Conservation (phyloP, 2,888 invertebrate species). For the Lepeophtheirus nordmannii region DNA sequence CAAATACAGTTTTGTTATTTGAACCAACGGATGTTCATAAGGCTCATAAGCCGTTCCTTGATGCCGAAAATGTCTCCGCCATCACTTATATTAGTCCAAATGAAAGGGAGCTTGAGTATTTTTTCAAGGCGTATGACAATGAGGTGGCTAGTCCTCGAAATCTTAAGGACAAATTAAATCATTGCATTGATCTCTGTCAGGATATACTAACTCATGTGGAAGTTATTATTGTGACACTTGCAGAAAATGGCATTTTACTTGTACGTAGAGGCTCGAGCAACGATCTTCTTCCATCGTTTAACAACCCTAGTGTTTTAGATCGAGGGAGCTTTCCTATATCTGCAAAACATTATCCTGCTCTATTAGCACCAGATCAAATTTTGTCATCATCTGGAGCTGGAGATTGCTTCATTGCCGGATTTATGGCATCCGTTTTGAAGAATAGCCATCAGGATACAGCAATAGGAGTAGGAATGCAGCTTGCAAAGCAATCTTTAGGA, state of each 20-base stretch:
- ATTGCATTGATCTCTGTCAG: conserved; percentile 2
- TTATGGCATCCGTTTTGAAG: conserved; percentile 47
- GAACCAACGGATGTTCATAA: conserved; percentile 72
- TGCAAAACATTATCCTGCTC: conserved; percentile 31
- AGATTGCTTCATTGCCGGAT: conserved; percentile 49
- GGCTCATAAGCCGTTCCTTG: conserved; percentile 50
- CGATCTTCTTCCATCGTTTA: conserved; percentile 20
- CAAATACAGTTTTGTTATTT: conserved; percentile 50
- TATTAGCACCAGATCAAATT: conserved; percentile 33
- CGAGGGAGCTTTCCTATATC: conserved; percentile 23
- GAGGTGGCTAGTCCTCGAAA: background rate
- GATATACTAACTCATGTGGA: background rate
- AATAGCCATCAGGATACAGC: conserved; percentile 44
- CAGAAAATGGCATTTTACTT: conserved; percentile 24
- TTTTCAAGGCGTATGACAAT: background rate
- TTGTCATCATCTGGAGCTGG: conserved; percentile 68
- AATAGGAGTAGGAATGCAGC: conserved; percentile 45
- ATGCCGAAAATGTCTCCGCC: conserved; percentile 31
- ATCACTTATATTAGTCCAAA: conserved; percentile 57
- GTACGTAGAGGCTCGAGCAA: conserved; percentile 20
- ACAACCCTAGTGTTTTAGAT: background rate
- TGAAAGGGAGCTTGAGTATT: conserved; percentile 47
- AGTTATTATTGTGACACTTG: conserved; percentile 23
- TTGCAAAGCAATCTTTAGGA: conserved; percentile 46
- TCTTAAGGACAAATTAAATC: conserved; percentile 27